A percentile compares a stretch with the other conserved stretches of the same genome.
phyloP scores from a whole-genome alignment of 2,113 vertebrate genomes.

The Probosciger aterrimus region DNA sequence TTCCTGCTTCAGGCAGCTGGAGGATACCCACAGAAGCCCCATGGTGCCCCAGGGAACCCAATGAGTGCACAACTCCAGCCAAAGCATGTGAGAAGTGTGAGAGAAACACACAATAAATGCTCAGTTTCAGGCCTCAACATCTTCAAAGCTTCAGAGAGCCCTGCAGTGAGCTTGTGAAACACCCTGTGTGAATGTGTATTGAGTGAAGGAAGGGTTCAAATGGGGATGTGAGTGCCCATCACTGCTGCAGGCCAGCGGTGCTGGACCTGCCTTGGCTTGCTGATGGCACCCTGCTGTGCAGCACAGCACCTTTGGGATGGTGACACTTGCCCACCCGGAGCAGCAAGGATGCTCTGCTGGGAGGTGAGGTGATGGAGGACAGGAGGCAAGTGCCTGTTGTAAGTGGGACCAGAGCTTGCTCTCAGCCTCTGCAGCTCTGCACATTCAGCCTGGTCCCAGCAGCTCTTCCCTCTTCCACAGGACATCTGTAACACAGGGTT shows the following conservation, averaged over 20 bases:
- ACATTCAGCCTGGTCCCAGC: neutral
- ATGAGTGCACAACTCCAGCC: accelerated
- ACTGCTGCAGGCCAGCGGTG: accelerated
- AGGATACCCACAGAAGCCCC: neutral
- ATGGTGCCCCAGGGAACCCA: accelerated
- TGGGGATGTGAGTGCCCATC: neutral
- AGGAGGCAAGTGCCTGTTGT: neutral
- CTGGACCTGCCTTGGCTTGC: accelerated
- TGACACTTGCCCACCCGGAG: accelerated
- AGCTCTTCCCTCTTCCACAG: neutral
- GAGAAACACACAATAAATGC: neutral
- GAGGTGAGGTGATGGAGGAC: neutral
- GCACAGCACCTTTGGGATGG: neutral
- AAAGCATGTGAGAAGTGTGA: neutral
- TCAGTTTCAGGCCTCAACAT: neutral
- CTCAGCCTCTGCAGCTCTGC: neutral
- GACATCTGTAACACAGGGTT: accelerated
- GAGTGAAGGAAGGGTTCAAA: neutral
- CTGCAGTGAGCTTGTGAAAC: neutral
- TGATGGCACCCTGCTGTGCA: neutral
- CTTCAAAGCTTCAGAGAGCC: neutral
- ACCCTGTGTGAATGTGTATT: neutral
- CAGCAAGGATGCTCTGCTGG: neutral
- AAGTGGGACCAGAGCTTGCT: neutral
- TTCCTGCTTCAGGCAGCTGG: neutral